Conservation (phyloP, 1,140 invertebrate species). For the Euura lappo region DNA sequence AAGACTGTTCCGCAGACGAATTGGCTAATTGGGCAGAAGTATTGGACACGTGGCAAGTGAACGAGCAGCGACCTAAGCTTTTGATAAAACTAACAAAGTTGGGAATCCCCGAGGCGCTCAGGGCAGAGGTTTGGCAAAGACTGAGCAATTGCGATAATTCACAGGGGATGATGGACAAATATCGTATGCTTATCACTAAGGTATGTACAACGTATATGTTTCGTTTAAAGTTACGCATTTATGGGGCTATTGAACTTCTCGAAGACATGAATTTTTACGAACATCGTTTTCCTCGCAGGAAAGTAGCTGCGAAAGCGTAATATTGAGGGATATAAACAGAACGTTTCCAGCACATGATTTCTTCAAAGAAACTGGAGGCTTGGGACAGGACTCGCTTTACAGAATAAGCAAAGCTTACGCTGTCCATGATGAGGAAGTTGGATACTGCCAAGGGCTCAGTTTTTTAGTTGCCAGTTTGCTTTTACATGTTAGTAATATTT, state of each 20-base stretch:
- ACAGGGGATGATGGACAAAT: constrained; percentile 88
- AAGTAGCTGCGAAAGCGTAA: constrained; percentile 88
- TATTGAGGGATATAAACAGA: constrained; percentile 94
- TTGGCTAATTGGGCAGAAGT: constrained; percentile 93
- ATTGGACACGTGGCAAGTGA: constrained; percentile 80
- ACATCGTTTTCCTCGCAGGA: constrained; percentile 66
- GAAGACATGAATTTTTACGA: not conserved
- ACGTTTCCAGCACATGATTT: constrained; percentile 99
- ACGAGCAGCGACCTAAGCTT: constrained; percentile 78
- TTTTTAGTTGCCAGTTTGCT: constrained; percentile 95
- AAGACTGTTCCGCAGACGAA: constrained; percentile 93
- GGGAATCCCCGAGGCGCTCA: constrained; percentile 93
- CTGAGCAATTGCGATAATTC: constrained; percentile 86
- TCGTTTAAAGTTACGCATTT: constrained; percentile 20
- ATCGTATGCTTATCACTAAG: constrained; percentile 90
- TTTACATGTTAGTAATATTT: constrained; percentile 80
- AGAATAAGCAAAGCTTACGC: constrained; percentile 97
- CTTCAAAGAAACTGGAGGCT: constrained; percentile 91
- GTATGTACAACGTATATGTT: constrained; percentile 54
- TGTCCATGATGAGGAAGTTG: constrained; percentile 95
- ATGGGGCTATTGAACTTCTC: constrained; percentile 20
- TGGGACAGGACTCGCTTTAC: constrained; percentile 93
- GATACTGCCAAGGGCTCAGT: constrained; percentile 98
- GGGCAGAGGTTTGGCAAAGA: constrained; percentile 97
- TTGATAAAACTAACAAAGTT: constrained; percentile 79